Base-by-base conservation (phyloP, 2,888 invertebrate species). In the Tenodera sinensis region DNA sequence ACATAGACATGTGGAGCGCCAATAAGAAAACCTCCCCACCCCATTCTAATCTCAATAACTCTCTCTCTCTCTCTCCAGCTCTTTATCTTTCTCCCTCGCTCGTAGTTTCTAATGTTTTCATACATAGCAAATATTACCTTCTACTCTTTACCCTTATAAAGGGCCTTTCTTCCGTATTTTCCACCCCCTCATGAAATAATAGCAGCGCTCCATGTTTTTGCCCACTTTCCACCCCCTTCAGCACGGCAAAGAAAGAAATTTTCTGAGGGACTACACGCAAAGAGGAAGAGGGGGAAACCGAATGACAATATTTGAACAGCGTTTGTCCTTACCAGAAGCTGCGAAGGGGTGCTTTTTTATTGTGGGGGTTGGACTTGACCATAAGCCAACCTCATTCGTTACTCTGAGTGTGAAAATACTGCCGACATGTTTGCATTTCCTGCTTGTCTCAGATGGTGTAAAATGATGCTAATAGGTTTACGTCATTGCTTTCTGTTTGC, bases 1-100 rank as follows among this genome's bases (percentile, higher is more conserved):
- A 90, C 88, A 87, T 87, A 90, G 88, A 88, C 90, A 89, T 89
- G 89, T 89, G 90, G 84, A 89, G 47, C 83, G 83, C 88, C 27
- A 81, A 84, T 88, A 88, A 87, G 87, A 87, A 87, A 87, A 81
- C 83, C 87, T 87, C 87, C 82, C 82, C 81, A 81, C 81, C 81
- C 81, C 28, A 86, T 86, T 86, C 86, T 86, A 86, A 86, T 86
- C 86, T 86, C 71, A 28, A 81, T 86, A 86, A 81, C 86, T 86
- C 86, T 86, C 86, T n/a, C 71, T 25, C 86, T 86, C 86, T 86
- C 86, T n/a, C 71, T 25, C 86, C 71, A 28, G 28, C 81, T n/a
- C 86, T 81, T 28, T 81, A 30, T 84, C 84, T 42, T 84, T 15
- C 54, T 81, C 28, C 71, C 86, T 86, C 71, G 15, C 85, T 86